Base-by-base conservation (phyloP, 2,888 invertebrate species). In the Pheosia tremula region DNA sequence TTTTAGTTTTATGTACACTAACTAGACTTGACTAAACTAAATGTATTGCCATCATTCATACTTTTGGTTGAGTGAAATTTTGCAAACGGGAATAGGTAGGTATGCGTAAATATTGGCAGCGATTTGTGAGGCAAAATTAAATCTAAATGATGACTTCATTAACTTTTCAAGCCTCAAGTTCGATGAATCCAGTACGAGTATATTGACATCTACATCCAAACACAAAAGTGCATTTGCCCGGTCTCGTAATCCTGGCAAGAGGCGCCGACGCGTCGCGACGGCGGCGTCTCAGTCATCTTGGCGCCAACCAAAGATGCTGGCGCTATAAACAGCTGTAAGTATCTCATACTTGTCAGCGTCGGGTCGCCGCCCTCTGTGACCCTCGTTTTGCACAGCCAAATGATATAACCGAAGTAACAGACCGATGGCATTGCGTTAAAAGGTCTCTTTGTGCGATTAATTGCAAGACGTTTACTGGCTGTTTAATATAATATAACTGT, bases 201-300 rank as follows among this genome's bases (percentile, higher is more conserved):
- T 4, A 47, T 45, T 45, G 6, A 41, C 8, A 52, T 36, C 52
- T 13, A 11, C 13, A 5, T 7, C 41, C 13, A 41, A 56, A 41
- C 54, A 52, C 37, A 39, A n/a, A 56, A 53, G 13, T 41, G 41
- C 41, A 41, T 41, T 55, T 56, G 61, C 24, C 11, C 37, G 37
- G 37, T 24, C 9, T 70, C 60, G 41, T 57, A 13, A 61, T 59
- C 41, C 47, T 65, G 68, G 70, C 66, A 61, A 60, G 61, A 54
- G 90, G 88, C 90, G 90, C 89, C 90, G 58, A 41, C 37, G 61
- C 57, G 90, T 82, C 89, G 86, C 84, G 87, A 68, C 87, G 74
- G 57, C 70, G 61, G 57, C 70, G 61, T 75, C 64, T 73, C 79
- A 89, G 89, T 82, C 89, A 75, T 64, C 62, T 63, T 74, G 91